Evolutionary conservation across 2,797 vertebrate species (phyloP).

Genomic region (Pipistrellus pygmaeus): DNA sequence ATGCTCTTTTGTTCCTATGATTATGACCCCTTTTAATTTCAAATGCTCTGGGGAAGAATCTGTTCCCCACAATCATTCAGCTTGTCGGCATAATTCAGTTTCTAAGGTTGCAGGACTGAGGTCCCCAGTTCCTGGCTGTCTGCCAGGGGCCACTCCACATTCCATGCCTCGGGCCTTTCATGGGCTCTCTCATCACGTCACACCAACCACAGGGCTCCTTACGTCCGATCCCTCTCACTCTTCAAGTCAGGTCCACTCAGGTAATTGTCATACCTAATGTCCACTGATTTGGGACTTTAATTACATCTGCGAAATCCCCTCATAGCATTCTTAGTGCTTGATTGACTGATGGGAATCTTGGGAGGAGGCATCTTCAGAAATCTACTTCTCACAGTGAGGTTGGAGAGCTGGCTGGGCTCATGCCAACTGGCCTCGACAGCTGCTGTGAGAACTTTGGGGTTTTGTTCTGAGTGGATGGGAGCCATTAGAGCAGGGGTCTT

Average conservation of each 20-base stretch:
- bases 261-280: not conserved
- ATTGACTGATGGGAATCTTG: not conserved
- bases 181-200: not conserved
- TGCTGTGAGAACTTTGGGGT: not conserved
- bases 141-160: not conserved
- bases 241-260: not conserved
- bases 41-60: not conserved
- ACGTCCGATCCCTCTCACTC: not conserved
- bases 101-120: not conserved
- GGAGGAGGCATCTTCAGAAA: not conserved
- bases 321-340: not conserved
- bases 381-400: not conserved
- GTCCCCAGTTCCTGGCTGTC: not conserved
- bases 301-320: not conserved
- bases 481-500: not conserved
- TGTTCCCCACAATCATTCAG: not conserved
- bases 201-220: not conserved
- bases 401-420: not conserved
- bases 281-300: not conserved
- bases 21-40: not conserved
- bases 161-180: not conserved
- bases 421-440: accelerated
- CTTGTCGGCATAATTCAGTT: not conserved
- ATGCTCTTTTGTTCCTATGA: not conserved
- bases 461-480: not conserved